phyloP scores from a whole-genome alignment of 2,113 vertebrate genomes.

The Heloderma charlesbogerti region DNA sequence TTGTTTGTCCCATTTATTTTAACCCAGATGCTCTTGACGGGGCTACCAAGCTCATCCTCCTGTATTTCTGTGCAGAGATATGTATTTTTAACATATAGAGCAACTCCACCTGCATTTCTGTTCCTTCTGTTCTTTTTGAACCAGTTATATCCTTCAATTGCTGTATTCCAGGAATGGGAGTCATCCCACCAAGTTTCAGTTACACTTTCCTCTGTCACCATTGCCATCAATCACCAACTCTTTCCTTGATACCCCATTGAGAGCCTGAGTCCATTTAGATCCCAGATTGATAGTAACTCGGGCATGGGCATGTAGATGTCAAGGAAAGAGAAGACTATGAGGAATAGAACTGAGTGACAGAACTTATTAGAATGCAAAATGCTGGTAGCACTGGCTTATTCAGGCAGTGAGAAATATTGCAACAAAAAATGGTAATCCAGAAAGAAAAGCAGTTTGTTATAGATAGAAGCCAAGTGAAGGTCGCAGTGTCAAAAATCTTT shows the following conservation, averaged over 20 bases:
- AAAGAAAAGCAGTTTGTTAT: neutral
- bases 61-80: too few species aligned
- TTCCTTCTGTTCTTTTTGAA: too few species aligned
- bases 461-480: neutral
- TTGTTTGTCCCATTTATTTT: too few species aligned
- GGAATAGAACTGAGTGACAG: neutral
- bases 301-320: accelerated
- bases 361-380: neutral
- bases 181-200: too few species aligned
- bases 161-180: too few species aligned
- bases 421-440: neutral
- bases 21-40: too few species aligned
- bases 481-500: accelerated
- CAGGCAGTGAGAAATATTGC: neutral
- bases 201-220: neutral
- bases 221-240: neutral
- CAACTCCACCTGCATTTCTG: too few species aligned
- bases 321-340: neutral
- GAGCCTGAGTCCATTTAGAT: neutral
- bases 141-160: too few species aligned
- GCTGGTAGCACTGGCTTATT: neutral
- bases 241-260: neutral
- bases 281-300: neutral
- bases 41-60: too few species aligned
- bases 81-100: too few species aligned